Conservation (phyloP, 2,888 invertebrate species). For the Hydraecia micacea region DNA sequence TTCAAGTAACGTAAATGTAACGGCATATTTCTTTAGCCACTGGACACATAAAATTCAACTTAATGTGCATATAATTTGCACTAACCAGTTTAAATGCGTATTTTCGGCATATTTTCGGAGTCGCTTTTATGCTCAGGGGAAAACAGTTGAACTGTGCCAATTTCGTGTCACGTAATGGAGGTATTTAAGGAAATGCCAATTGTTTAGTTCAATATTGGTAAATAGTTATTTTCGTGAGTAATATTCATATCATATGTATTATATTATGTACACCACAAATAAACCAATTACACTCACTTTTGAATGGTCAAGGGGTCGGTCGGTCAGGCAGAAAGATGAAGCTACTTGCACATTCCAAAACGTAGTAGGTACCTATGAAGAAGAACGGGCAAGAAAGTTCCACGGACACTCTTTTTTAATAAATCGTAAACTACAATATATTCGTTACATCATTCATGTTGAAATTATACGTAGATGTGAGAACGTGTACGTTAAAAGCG, state of each 20-base stretch:
- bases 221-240: not conserved
- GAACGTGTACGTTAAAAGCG: not conserved
- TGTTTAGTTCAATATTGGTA: slow-evolving; percentile 14
- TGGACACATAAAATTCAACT: slow-evolving; percentile 51
- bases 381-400: not conserved
- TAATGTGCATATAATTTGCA: slow-evolving; percentile 53
- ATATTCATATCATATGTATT: not conserved
- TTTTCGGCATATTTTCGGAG: slow-evolving; percentile 39
- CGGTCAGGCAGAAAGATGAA: not conserved
- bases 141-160: slow-evolving; percentile 53
- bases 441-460: not conserved
- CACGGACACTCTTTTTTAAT: not conserved
- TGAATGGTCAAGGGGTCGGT: not conserved
- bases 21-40: slow-evolving; percentile 42
- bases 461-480: not conserved
- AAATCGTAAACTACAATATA: not conserved
- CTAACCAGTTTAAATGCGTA: slow-evolving; percentile 44
- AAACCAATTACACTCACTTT: not conserved
- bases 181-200: slow-evolving; percentile 33
- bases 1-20: slow-evolving; percentile 45
- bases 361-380: not conserved
- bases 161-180: slow-evolving; percentile 23
- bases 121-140: slow-evolving; percentile 24
- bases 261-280: not conserved
- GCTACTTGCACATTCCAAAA: not conserved